Evolutionary conservation across 2,888 invertebrate genomes (phyloP), one percentile per base, ranked within the genome.

Genomic region (Cabera pusaria): DNA sequence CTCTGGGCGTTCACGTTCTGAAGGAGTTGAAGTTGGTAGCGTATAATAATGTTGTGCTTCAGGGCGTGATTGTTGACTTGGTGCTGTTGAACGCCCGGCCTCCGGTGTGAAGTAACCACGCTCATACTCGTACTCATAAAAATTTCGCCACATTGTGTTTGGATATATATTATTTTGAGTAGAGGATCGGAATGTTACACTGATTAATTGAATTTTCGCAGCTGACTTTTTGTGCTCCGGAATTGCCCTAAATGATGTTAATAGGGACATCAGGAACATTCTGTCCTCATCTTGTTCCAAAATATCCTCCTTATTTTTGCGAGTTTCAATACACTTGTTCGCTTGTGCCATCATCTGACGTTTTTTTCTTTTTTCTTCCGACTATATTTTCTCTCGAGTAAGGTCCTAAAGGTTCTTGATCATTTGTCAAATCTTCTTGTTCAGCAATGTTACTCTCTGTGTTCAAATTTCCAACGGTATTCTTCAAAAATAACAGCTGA

Each of bases 321-420:
- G 36, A 40, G 41, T 45, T 8, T 45, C 41, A 45, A 45, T 45
- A 46, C 34, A 46, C 8, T 42, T 35, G 32, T 41, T 45, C 32
- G 10, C 40, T 45, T 45, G 40, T 37, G 36, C 39, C 36, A 36
- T 44, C 44, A 36, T 39, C 32, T 44, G 44, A 36, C 7, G 23
- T 12, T 28, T 35, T 42, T 14, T 14, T 14, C 14, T 14, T 14
- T 14, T 14, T 14, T 14, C 2, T 14, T 3, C 14, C 4, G 3
- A 3, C 14, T 14, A 14, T 39, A 42, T 46, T 42, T 41, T 42
- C 46, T 10, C 35, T 46, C 11, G 35, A 39, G 42, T 46, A 39
- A 19, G 39, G 37, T 16, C 31, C 45, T 45, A 45, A 45, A 45
- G 49, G 44, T 44, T 44, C 41, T 49, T 44, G 48, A 44, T 49